Percentiles rank a stretch among this genome's conserved stretches.
Evolutionary conservation across 1,140 invertebrate genomes (phyloP).

Genomic region (Drosophila asahinai): DNA sequence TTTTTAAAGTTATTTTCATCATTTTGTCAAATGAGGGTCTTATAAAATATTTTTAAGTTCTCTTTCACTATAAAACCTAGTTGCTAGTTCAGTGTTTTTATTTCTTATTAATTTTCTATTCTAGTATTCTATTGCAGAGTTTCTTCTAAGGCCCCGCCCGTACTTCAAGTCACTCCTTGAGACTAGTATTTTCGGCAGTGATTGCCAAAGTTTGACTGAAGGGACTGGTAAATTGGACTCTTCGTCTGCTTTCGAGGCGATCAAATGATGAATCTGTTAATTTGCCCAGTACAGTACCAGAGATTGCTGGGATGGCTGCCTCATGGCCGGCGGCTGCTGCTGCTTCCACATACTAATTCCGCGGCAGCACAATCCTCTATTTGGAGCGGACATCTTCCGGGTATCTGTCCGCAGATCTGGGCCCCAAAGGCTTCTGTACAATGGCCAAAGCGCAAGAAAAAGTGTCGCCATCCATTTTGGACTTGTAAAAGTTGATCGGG

Average conservation of each 20-base stretch:
- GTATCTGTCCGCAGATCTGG: constrained; percentile 47
- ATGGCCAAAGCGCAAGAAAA: constrained; percentile 69
- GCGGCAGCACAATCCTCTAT: constrained; percentile 20
- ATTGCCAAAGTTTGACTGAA: not conserved
- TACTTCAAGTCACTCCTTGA: constrained; percentile 22
- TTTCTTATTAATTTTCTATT: not conserved
- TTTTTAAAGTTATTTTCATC: too few relatives aligned
- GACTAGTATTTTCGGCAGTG: constrained; percentile 13
- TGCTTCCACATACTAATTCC: constrained; percentile 32
- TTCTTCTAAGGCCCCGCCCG: constrained; percentile 43
- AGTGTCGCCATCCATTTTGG: constrained; percentile 69
- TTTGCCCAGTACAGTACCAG: not conserved
- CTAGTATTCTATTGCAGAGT: not conserved
- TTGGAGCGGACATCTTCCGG: constrained; percentile 14
- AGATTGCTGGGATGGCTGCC: not conserved
- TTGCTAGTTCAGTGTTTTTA: not conserved
- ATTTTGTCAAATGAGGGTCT: too few relatives aligned
- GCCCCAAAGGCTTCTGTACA: constrained; percentile 47
- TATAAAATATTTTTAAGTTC: not conserved
- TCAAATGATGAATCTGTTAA: constrained; percentile 29
- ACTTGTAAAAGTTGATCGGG: constrained; percentile 57
- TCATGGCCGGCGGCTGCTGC: constrained; percentile 5
- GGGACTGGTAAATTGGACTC: not conserved
- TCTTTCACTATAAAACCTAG: not conserved
- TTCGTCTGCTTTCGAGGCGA: not conserved